Conservation (phyloP, 2,888 invertebrate species). For the Linhomoeus sp. region DNA sequence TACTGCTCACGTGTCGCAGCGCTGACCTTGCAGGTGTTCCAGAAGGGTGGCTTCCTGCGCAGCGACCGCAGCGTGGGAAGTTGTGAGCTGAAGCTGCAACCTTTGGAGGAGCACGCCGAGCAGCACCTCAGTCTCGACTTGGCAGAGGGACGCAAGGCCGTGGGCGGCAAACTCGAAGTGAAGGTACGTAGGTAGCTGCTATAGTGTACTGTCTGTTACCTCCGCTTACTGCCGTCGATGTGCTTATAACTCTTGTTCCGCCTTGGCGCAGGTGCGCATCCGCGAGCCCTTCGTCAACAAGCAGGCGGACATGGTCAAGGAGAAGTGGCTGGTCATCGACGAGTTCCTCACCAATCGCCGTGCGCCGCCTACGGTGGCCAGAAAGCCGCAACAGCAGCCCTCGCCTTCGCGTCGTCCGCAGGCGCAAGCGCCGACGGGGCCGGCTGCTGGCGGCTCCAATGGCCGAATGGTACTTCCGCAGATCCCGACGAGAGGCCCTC, state of each 20-base stretch:
- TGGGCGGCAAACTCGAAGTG: slow-evolving; percentile 3
- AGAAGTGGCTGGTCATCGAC: slow-evolving; percentile 7
- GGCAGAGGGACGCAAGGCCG: slow-evolving; percentile 8
- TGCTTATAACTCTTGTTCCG: too few relatives aligned
- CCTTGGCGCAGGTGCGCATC: slow-evolving; percentile 10
- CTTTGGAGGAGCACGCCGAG: slow-evolving; percentile 66
- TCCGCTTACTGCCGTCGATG: too few relatives aligned
- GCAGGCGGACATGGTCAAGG: slow-evolving; percentile 7
- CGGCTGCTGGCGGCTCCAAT: too few relatives aligned
- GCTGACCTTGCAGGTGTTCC: slow-evolving; percentile 3
- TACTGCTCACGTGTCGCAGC: neutral
- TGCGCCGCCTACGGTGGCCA: too few relatives aligned
- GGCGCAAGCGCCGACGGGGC: too few relatives aligned
- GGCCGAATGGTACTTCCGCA: too few relatives aligned
- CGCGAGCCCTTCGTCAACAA: slow-evolving; percentile 16
- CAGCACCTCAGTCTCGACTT: slow-evolving; percentile 47
- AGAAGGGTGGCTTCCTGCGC: slow-evolving; percentile 80
- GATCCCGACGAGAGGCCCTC: too few relatives aligned
- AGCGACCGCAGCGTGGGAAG: slow-evolving; percentile 66
- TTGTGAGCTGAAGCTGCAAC: slow-evolving; percentile 58
- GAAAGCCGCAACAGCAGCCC: too few relatives aligned
- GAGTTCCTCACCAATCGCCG: neutral
- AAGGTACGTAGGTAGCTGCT: neutral
- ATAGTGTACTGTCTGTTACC: too few relatives aligned
- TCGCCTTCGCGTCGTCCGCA: too few relatives aligned